Evolutionary conservation across 2,888 invertebrate species (phyloP), one percentile per base, ranked within the genome.

Genomic region (Trissolcus japonicus): DNA sequence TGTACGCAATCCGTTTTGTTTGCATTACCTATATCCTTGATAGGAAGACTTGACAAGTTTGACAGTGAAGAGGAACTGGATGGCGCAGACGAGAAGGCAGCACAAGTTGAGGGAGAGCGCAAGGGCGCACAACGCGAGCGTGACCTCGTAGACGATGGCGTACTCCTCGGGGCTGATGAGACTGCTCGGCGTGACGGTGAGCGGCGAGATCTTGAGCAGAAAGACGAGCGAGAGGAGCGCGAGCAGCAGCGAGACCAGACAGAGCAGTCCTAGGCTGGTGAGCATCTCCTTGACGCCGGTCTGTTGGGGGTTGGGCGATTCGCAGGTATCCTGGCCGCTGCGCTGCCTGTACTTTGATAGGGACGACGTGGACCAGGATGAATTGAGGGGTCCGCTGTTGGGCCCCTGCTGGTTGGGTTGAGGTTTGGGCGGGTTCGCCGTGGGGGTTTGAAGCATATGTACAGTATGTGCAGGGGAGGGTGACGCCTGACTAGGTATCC

Each of bases 31-130:
- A 76, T 87, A 83, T 77, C 86, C 88, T 75, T 88, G 88, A 85
- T 95, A 95, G 71, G 95, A 94, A 62, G 95, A 94, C 87, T 96
- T 94, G 86, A 96, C 94, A 89, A 98, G 92, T 91, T 97, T 97
- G 82, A 97, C 95, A 56, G 97, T 96, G 89, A 97, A 97, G 87
- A 97, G 92, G 91, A 96, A 97, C 91, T 98, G 97, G 87, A 97
- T 95, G 83, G 96, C 95, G 92, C 97, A 97, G 85, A 97, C 96
- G 83, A 97, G 92, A 76, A 97, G 92, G 89, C 97, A 97, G 91
- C 96, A 96, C 78, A 97, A 92, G 90, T 97, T 95, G 81, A 97
- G 90, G 35, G 96, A 95, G 62, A 97, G 91, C 79, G 97, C 96
- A 86, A 97, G 92, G 74, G 96, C 96, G 88, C 96, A 95, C 86